Percentiles rank a stretch among this genome's conserved stretches.
Conservation (phyloP, 1,140 invertebrate genomes). For the Drosophila truncata region DNA sequence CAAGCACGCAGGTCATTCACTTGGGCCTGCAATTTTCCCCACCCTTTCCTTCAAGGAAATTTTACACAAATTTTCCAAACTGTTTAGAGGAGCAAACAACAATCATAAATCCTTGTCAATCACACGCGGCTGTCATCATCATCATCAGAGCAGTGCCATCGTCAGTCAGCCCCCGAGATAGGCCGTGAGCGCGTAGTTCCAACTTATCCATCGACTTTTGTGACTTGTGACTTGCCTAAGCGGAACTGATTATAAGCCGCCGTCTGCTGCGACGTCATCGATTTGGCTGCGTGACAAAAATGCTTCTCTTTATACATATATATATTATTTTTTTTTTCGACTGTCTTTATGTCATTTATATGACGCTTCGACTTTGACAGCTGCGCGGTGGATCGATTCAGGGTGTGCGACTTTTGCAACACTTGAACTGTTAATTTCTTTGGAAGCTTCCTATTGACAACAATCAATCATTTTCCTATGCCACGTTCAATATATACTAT, state of each 20-base stretch:
- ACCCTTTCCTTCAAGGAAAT: slow-evolving; percentile 16
- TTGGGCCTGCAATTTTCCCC: slow-evolving; percentile 11
- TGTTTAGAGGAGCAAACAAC: slow-evolving; percentile 53
- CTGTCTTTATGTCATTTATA: slow-evolving; percentile 72
- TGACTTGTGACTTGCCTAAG: slow-evolving; percentile 71
- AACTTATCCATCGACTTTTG: slow-evolving; percentile 53
- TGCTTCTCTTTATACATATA: slow-evolving; percentile 11
- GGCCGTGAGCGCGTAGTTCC: slow-evolving; percentile 63
- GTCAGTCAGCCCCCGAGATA: slow-evolving; percentile 43
- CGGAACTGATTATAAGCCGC: slow-evolving; percentile 77
- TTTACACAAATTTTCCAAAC: slow-evolving; percentile 73
- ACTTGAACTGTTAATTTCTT: slow-evolving; percentile 67
- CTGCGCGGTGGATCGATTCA: slow-evolving; percentile 59
- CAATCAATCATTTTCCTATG: slow-evolving; percentile 65
- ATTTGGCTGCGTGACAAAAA: slow-evolving; percentile 77
- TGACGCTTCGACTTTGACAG: slow-evolving; percentile 72
- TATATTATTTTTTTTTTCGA: slow-evolving; percentile 42
- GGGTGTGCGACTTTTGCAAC: slow-evolving; percentile 35
- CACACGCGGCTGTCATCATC: slow-evolving; percentile 81
- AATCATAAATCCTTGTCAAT: slow-evolving; percentile 85
- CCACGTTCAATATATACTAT: slow-evolving; percentile 15
- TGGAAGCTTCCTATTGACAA: slow-evolving; percentile 45
- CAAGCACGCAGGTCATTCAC: slow-evolving; percentile 69
- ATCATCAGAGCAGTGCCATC: slow-evolving; percentile 46
- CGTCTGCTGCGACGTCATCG: slow-evolving; percentile 68